A percentile compares a stretch with the other conserved stretches of the same genome.
Conservation (phyloP, 2,113 vertebrate species). For the Tamias sibiricus region DNA sequence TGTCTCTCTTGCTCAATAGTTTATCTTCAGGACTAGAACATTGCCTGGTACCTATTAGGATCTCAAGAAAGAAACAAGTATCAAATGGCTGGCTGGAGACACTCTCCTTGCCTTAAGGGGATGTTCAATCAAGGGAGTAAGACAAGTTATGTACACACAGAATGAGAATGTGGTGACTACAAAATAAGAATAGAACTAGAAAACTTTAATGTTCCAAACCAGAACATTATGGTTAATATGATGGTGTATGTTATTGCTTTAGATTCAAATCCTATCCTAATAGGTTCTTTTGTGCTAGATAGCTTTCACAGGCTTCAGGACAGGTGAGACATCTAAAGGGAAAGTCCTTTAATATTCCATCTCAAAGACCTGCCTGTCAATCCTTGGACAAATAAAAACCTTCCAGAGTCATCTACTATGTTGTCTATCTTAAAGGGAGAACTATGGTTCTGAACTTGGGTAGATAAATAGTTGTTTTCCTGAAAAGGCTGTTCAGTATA, state of each 20-base stretch:
- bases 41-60: neutral
- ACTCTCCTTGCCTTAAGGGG: neutral
- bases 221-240: neutral
- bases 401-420: neutral
- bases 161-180: neutral
- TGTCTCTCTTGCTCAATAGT: neutral
- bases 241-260: neutral
- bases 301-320: neutral
- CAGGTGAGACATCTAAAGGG: neutral
- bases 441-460: neutral
- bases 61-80: neutral
- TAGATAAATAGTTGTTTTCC: conserved; percentile 53
- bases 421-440: neutral
- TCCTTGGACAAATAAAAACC: neutral
- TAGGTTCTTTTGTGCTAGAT: neutral
- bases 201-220: neutral
- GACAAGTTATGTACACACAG: neutral
- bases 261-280: neutral
- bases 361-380: neutral
- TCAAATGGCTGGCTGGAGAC: neutral
- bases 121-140: neutral
- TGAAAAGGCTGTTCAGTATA: conserved; percentile 34
- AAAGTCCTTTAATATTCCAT: neutral
- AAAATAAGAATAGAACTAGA: neutral
- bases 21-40: neutral